Evolutionary conservation across 2,888 invertebrate genomes (phyloP).

Genomic region (Gasteruption jaculator): DNA sequence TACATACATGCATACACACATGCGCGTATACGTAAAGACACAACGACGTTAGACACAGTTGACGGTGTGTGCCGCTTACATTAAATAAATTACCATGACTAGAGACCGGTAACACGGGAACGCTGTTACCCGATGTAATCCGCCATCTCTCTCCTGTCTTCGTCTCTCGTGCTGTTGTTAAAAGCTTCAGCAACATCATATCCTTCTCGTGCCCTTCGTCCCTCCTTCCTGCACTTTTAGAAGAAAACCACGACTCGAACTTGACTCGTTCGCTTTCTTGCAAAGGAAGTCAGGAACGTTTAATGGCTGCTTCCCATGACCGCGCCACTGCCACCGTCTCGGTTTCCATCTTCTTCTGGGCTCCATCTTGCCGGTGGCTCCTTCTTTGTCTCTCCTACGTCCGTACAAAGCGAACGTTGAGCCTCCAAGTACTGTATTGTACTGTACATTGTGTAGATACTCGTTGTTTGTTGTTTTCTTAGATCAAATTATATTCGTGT

Average conservation of each 20-base stretch:
- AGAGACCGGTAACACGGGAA: constrained; percentile 45
- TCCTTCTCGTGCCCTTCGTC: background rate
- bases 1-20: too few species aligned
- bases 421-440: too few species aligned
- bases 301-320: constrained; percentile 40
- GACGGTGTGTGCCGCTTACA: constrained; percentile 38
- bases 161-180: background rate
- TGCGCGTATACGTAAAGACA: too few species aligned
- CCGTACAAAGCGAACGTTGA: too few species aligned
- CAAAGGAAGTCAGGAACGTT: constrained; percentile 31
- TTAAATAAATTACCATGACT: constrained; percentile 43
- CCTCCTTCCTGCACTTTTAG: background rate
- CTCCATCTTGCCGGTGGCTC: constrained; percentile 7
- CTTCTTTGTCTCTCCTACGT: constrained; percentile 2
- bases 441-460: too few species aligned
- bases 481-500: too few species aligned
- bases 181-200: background rate
- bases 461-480: too few species aligned
- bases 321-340: constrained; percentile 26
- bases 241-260: constrained; percentile 22
- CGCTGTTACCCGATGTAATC: constrained; percentile 39
- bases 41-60: too few species aligned
- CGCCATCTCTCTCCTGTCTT: constrained; percentile 12
- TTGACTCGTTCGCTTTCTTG: constrained; percentile 31
- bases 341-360: too few species aligned